These are phyloP conservation scores for Eurystomus glaucurus DNA, from an alignment of 2,797 vertebrate species.

Conservation along the genomic window DNA sequence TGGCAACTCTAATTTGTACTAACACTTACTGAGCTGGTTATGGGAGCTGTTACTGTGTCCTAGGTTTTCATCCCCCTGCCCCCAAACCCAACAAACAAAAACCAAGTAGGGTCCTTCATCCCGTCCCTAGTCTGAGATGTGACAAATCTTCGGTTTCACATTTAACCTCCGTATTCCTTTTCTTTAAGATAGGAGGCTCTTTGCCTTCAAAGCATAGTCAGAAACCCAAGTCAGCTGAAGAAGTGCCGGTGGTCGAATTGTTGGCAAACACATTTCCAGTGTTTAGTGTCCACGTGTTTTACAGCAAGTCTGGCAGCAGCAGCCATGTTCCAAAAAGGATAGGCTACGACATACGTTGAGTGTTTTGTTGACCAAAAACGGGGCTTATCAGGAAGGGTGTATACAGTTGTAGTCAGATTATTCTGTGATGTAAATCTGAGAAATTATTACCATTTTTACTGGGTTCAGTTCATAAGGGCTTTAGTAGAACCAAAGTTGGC, in stretches of 20 bases:
- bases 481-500: background rate
- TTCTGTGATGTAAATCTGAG: background rate
- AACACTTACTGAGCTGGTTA: background rate
- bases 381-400: background rate
- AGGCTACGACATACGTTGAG: background rate
- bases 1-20: background rate
- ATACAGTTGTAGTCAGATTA: background rate
- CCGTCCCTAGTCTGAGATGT: accelerated
- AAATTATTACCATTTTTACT: background rate
- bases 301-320: background rate
- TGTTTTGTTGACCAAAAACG: constrained; percentile 14
- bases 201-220: background rate
- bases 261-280: background rate
- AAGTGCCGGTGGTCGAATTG: background rate
- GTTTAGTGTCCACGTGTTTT: background rate
- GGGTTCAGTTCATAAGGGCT: background rate
- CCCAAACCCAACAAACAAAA: background rate
- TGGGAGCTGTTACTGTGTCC: background rate
- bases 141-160: background rate
- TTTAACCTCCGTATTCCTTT: background rate
- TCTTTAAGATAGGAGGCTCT: background rate
- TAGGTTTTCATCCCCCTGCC: background rate
- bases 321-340: background rate
- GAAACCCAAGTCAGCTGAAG: background rate
- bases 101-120: background rate